Evolutionary conservation across 1,140 invertebrate species (phyloP).

Genomic region (Leucophenga varia): DNA sequence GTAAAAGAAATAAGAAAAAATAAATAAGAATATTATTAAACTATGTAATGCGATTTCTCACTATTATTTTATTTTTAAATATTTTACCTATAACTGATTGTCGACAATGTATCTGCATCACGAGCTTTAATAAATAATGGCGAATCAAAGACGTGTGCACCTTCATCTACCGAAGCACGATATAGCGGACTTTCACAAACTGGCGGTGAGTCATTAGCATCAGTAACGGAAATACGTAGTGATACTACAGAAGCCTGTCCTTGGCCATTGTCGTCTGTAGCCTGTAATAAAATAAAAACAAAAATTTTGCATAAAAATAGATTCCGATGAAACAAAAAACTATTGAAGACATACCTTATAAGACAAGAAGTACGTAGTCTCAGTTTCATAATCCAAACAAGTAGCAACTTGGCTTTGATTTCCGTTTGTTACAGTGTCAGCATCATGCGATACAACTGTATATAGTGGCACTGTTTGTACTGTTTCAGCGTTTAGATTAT

Average conservation of each 20-base stretch:
- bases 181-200: constrained; percentile 73
- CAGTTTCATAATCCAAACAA: constrained; percentile 86
- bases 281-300: constrained; percentile 59
- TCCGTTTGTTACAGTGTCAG: too few relatives aligned
- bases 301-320: background rate
- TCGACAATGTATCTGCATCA: constrained; percentile 79
- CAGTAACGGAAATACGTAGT: constrained; percentile 74
- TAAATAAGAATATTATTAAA: too few relatives aligned
- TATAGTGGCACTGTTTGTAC: constrained; percentile 12
- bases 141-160: constrained; percentile 79
- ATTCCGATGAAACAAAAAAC: constrained; percentile 8
- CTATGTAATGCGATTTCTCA: background rate
- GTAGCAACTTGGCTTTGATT: too few relatives aligned
- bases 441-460: too few relatives aligned
- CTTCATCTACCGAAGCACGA: constrained; percentile 80
- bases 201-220: constrained; percentile 87
- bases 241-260: constrained; percentile 76
- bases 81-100: constrained; percentile 65
- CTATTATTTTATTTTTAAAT: background rate
- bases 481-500: background rate
- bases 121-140: constrained; percentile 69
- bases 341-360: constrained; percentile 67
- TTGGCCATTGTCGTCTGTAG: constrained; percentile 79
- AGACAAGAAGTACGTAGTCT: constrained; percentile 79
- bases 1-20: constrained; percentile 3